phyloP scores from a whole-genome alignment of 2,797 vertebrate genomes.

The Takifugu rubripes region DNA sequence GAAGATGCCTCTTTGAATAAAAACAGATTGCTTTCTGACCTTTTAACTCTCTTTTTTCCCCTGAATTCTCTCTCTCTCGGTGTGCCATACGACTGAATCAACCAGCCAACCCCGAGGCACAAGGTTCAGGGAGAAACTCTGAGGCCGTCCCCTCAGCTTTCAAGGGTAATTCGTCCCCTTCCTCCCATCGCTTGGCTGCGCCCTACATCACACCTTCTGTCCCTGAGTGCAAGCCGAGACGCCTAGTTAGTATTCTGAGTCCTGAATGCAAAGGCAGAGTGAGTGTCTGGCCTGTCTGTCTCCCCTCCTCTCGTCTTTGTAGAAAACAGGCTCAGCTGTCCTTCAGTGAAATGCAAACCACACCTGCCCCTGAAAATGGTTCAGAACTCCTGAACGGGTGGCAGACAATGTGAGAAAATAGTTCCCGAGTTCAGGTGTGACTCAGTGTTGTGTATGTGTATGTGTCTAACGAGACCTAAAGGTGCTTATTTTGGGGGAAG shows the following conservation, averaged over 20 bases:
- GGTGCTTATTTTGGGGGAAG: slow-evolving; percentile 3
- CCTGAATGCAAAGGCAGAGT: slow-evolving; percentile 47
- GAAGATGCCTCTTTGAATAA: too few relatives aligned
- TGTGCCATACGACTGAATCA: background rate
- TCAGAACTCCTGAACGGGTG: slow-evolving; percentile 34
- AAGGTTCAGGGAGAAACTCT: slow-evolving; percentile 10
- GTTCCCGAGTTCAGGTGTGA: slow-evolving; percentile 22
- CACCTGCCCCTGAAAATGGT: slow-evolving; percentile 21
- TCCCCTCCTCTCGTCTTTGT: slow-evolving; percentile 40
- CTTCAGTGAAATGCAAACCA: slow-evolving; percentile 58
- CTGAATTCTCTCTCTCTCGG: background rate
- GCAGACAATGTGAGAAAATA: slow-evolving; percentile 58
- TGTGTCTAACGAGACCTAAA: slow-evolving; percentile 30
- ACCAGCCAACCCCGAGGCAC: slow-evolving; percentile 12
- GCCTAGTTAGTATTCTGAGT: slow-evolving; percentile 68
- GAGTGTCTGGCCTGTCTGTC: slow-evolving; percentile 60
- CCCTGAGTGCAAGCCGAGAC: slow-evolving; percentile 40
- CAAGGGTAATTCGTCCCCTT: slow-evolving; percentile 45
- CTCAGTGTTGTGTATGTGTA: slow-evolving; percentile 11
- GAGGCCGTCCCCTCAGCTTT: slow-evolving; percentile 38
- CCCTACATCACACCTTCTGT: slow-evolving; percentile 44
- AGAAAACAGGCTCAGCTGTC: slow-evolving; percentile 47
- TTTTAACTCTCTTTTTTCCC: background rate
- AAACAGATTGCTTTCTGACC: too few relatives aligned
- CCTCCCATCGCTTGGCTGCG: slow-evolving; percentile 20